Base-by-base conservation (phyloP, 2,888 invertebrate species). In the Poecilobothrus nobilitatus region DNA sequence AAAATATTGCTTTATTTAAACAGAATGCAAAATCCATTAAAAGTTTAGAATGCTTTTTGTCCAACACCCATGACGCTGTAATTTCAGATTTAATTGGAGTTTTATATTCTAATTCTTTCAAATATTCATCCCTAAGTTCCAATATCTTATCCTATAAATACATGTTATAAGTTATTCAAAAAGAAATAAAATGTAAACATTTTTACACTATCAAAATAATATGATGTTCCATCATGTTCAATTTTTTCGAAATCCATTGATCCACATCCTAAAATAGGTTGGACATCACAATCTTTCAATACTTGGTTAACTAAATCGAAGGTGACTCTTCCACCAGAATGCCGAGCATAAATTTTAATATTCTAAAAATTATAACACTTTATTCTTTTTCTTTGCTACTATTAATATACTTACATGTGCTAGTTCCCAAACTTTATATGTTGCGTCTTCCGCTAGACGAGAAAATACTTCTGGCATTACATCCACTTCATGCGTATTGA, bases 401-500 rank as follows among this genome's bases (percentile, higher is more conserved):
- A 10, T 37, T 37, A 1, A 18, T 12, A 9, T 34, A 37, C 72
- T 33, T 76, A 82, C 82, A 75, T 82, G 82, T 20, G 78, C 74
- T 2, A 82, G 67, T 70, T 82, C 81, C 82, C 81, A 81, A 22
- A 82, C 68, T 72, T 80, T 81, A 70, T 81, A 82, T 9, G 82
- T 79, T 5, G 76, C 80, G 75, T 82, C 82, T 71, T 82, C 82
- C 0, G 82, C 81, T 6, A 82, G 69, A 0, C 77, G 76, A 0
- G 79, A 74, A 67, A 78, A 78, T 6, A 81, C 78, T 34, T 81
- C 82, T 20, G 76, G 74, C 0, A 77, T 75, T 7, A 82, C 71
- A 53, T 81, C 81, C 8, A 78, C 78, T 71, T 80, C 81, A 53
- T 78, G 79, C 68, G 79, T 78, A 65, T 81, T 80, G 71, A 81